Evolutionary conservation across 2,797 vertebrate species (phyloP), one percentile per base, ranked within the genome.

Genomic region (Helicolenus hilgendorfi): DNA sequence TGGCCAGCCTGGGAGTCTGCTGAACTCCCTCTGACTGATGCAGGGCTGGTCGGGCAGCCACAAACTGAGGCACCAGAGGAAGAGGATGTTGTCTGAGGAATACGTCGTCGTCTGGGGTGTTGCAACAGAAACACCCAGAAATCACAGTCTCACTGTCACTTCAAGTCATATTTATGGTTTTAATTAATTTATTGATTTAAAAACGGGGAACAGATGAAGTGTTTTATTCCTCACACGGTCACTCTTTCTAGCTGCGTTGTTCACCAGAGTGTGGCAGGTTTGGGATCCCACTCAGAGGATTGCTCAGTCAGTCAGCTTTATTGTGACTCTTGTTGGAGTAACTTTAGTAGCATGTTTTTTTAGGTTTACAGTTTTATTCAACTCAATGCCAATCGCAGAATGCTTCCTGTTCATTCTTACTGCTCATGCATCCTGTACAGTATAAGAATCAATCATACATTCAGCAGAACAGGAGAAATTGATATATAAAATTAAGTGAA

Each of bases 321-420:
- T 63, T 15, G 56, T 84, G 87, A 89, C 92, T 95, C 93, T 89
- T 63, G 77, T 91, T 81, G 84, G 91, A 93, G 86, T 88, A 90
- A 20, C 70, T 84, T 89, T 49, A 81, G 92, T 92, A 96, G 94
- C 94, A 96, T 92, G 90, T 7, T 79, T 56, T 73, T 81, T 82
- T 78, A 15, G 2, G 77, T 89, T 79, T 69, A 56, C 53, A 45
- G 56, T 75, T 92, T 83, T 62, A 72, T 67, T 85, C 49, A 58
- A 82, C 63, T 72, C 73, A 31, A 77, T 27, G 78, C 72, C 72
- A 79, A 68, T 70, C 68, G 36, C 90, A 58, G 77, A 93, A 92
- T 83, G 91, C 89, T 93, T 94, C 85, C 89, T 59, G 64, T 89
- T 77, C 45, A 72, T 67, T 88, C 41, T 70, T 62, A 35, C 80